Conservation (phyloP, 2,888 invertebrate species). For the Caenorhabditis sp. region DNA sequence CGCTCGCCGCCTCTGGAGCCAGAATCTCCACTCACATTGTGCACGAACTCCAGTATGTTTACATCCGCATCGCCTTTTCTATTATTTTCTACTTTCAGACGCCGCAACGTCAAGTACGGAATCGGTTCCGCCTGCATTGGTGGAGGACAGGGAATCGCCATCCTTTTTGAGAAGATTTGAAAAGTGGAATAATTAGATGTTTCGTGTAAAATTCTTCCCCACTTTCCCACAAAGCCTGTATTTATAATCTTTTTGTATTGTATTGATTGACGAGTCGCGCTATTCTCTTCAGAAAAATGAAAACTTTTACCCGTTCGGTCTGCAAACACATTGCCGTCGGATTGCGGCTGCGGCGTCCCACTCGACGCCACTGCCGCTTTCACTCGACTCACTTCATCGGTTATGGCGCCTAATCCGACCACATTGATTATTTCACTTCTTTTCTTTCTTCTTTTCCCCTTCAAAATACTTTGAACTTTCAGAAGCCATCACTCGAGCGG, state of each 20-base stretch:
- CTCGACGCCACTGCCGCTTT: slow-evolving; percentile 13
- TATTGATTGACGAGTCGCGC: slow-evolving; percentile 11
- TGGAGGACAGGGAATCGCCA: slow-evolving; percentile 96
- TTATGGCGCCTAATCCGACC: slow-evolving; percentile 9
- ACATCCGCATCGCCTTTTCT: not conserved
- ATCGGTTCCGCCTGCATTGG: slow-evolving; percentile 98
- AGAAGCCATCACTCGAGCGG: too few relatives aligned
- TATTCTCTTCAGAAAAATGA: not conserved
- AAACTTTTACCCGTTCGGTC: not conserved
- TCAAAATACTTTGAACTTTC: not conserved
- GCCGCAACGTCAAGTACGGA: slow-evolving; percentile 68
- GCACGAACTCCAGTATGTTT: slow-evolving; percentile 74
- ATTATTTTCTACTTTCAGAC: slow-evolving; percentile 53
- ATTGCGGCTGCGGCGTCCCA: slow-evolving; percentile 12
- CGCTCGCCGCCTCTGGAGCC: slow-evolving; percentile 76
- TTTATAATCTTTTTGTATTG: slow-evolving; percentile 11
- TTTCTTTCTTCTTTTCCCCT: not conserved
- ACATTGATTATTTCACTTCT: slow-evolving; percentile 23
- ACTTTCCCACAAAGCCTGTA: not conserved
- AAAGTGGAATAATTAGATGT: not conserved
- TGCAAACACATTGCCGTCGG: slow-evolving; percentile 25
- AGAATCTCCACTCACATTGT: slow-evolving; percentile 75
- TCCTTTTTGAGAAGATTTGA: slow-evolving; percentile 85
- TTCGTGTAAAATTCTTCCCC: slow-evolving; percentile 43
- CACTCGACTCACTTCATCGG: not conserved